Evolutionary conservation across 2,797 vertebrate species (phyloP).

Genomic region (Agapornis canus): DNA sequence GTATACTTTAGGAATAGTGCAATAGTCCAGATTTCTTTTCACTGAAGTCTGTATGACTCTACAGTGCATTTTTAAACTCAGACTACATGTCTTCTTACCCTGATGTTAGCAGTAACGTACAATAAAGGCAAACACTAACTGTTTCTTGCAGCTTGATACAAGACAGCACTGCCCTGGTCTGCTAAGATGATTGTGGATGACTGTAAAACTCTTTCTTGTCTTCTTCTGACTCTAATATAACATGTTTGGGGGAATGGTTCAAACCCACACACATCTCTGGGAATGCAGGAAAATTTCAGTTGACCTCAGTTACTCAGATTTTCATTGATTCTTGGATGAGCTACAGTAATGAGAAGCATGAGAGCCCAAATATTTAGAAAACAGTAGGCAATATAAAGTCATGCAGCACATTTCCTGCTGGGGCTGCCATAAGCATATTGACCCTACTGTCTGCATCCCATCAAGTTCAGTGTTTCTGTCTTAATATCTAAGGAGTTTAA

Average conservation of each 20-base stretch:
- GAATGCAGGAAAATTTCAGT: not conserved
- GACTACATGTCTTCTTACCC: not conserved
- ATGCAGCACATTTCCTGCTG: not conserved
- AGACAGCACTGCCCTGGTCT: not conserved
- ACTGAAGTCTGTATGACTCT: not conserved
- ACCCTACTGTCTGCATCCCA: not conserved
- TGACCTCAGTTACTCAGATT: not conserved
- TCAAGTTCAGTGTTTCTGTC: not conserved
- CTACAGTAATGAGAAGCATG: not conserved
- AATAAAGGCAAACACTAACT: not conserved
- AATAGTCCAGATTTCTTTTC: not conserved
- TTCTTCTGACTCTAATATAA: not conserved
- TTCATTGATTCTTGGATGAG: conserved; percentile 11
- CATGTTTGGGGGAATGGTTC: not conserved
- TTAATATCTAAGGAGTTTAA: not conserved
- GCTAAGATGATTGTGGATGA: not conserved
- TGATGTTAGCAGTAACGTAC: not conserved
- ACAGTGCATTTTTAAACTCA: not conserved
- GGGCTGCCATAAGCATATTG: not conserved
- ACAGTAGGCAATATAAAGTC: not conserved
- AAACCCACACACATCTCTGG: not conserved
- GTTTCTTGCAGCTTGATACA: not conserved
- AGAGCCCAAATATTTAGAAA: conserved; percentile 30
- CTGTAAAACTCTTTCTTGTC: not conserved
- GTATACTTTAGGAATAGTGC: not conserved